phyloP scores from a whole-genome alignment of 2,113 vertebrate genomes.

The Lanius ludovicianus region DNA sequence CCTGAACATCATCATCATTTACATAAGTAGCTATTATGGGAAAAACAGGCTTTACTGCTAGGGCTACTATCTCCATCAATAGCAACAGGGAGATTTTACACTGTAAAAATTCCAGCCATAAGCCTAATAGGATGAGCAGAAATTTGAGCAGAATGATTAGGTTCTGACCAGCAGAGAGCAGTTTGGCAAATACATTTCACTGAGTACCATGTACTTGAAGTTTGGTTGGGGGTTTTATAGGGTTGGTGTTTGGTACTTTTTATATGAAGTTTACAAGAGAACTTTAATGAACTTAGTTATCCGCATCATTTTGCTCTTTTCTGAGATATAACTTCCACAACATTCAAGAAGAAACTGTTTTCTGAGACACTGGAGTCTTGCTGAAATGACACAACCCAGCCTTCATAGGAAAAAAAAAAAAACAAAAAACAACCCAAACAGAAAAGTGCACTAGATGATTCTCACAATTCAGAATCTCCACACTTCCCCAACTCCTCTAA shows the following conservation, averaged over 20 bases:
- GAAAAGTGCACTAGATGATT: not conserved
- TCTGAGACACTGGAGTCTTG: not conserved
- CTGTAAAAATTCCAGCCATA: not conserved
- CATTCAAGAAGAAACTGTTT: not conserved
- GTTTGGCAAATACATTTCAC: not conserved
- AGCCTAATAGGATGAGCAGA: not conserved
- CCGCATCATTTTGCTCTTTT: not conserved
- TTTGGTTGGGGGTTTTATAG: not conserved
- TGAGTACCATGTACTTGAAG: not conserved
- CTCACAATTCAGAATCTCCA: not conserved
- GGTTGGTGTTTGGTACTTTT: not conserved
- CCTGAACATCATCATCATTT: not conserved
- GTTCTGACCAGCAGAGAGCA: not conserved
- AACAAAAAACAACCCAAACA: not conserved
- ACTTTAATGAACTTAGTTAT: not conserved
- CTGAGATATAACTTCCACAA: not conserved
- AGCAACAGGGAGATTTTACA: not conserved
- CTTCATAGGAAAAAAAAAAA: accelerated
- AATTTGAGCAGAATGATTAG: accelerated
- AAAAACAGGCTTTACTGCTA: not conserved
- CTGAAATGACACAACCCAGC: not conserved
- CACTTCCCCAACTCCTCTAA: not conserved
- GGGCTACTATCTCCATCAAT: not conserved
- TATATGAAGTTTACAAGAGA: not conserved
- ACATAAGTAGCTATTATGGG: not conserved